These are phyloP conservation scores for Struthidea cinerea DNA, from an alignment of 2,113 vertebrate species.

Conservation along the genomic window DNA sequence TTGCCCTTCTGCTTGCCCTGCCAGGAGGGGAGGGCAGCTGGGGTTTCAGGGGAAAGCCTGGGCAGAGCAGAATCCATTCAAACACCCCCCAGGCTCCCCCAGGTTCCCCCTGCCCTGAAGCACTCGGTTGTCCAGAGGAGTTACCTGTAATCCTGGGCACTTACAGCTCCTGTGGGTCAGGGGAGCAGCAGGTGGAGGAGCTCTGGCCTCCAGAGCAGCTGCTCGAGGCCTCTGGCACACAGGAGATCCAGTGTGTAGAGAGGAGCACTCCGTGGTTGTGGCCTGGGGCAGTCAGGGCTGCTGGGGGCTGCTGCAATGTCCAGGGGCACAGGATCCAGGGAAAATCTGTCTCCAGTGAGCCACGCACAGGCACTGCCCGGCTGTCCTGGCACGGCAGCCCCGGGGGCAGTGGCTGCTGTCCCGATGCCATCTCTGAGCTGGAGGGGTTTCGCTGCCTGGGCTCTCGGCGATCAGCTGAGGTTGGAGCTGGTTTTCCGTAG, in stretches of 20 bases:
- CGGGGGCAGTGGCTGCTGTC: fast-evolving
- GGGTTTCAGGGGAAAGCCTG: neutral
- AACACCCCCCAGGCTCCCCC: neutral
- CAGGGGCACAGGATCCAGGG: fast-evolving
- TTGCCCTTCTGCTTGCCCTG: neutral
- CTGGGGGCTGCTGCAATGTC: neutral
- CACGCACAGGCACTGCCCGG: fast-evolving
- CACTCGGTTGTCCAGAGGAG: fast-evolving
- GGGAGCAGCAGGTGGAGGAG: neutral
- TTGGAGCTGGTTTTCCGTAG: neutral
- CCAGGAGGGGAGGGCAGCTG: neutral
- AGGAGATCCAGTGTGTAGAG: fast-evolving
- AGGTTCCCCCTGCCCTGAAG: neutral
- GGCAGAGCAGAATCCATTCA: neutral
- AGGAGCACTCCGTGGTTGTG: fast-evolving
- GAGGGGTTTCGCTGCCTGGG: neutral
- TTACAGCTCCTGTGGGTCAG: neutral
- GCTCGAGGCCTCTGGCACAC: fast-evolving
- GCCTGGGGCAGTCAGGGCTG: neutral
- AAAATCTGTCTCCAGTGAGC: neutral
- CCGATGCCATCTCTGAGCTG: fast-evolving
- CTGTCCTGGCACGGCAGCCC: neutral
- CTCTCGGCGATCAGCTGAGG: too few species aligned
- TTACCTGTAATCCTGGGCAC: fast-evolving
- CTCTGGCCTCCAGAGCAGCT: neutral